A percentile compares a stretch with the other conserved stretches of the same genome.
These are phyloP conservation scores for Pelagia noctiluca DNA, from an alignment of 30 jellyfish, hydroid and myxozoan genomes.

Conservation along the genomic window DNA sequence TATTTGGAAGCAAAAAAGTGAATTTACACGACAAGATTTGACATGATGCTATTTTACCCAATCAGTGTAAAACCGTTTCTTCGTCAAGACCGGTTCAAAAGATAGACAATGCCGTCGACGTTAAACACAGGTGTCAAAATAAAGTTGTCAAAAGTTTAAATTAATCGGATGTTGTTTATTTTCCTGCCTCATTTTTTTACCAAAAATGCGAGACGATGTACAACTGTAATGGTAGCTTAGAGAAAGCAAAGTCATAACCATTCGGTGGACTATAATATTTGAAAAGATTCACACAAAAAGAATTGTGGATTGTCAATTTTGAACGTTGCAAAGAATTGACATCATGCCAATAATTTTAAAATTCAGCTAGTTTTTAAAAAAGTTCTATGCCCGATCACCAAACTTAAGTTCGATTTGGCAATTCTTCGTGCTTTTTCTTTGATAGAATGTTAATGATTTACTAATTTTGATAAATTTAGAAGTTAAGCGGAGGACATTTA, in stretches of 20 bases:
- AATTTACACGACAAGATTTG: not conserved
- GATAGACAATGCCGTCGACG: slow-evolving; percentile 1
- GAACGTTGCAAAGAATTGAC: not conserved
- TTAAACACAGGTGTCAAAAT: not conserved
- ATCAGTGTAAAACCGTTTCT: not conserved
- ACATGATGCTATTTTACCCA: not conserved
- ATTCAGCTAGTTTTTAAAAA: not conserved
- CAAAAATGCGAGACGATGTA: not conserved
- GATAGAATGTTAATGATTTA: not conserved
- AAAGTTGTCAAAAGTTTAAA: not conserved
- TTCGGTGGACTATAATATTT: not conserved
- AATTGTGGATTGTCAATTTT: not conserved
- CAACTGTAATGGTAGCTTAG: slow-evolving; percentile 1
- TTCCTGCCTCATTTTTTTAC: not conserved
- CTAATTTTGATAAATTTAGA: not conserved
- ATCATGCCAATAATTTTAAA: not conserved
- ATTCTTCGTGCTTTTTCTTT: not conserved
- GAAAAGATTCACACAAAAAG: not conserved
- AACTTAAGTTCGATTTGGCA: not conserved
- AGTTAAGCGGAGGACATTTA: slow-evolving; percentile 5
- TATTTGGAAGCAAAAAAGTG: not conserved
- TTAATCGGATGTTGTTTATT: not conserved
- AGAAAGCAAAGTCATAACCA: slow-evolving; percentile 1
- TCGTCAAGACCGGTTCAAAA: slow-evolving; percentile 2
- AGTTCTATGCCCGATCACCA: slow-evolving; percentile 1